Evolutionary conservation across 2,888 invertebrate species (phyloP).

Genomic region (Dexiosoma caninum): DNA sequence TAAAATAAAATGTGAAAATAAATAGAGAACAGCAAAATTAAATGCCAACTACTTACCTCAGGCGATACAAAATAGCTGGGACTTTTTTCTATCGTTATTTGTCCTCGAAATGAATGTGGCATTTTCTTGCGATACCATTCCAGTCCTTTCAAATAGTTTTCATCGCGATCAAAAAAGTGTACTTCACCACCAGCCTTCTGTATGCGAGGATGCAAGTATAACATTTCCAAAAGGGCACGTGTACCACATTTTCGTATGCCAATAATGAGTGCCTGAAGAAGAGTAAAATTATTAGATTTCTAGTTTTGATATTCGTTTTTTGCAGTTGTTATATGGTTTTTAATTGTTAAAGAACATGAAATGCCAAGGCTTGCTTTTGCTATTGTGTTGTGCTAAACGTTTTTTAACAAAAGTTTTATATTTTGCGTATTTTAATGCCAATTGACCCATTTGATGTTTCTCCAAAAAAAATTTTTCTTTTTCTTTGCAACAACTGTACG

Average conservation of each 20-base stretch:
- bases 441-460: slow-evolving; percentile 27
- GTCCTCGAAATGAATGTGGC: slow-evolving; percentile 94
- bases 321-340: background rate
- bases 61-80: slow-evolving; percentile 98
- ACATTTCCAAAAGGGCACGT: slow-evolving; percentile 95
- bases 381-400: background rate
- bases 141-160: slow-evolving; percentile 92
- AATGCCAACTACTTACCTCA: slow-evolving; percentile 82
- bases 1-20: too few species aligned
- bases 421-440: slow-evolving; percentile 16
- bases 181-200: slow-evolving; percentile 96
- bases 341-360: slow-evolving; percentile 37
- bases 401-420: slow-evolving; percentile 1
- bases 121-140: slow-evolving; percentile 97
- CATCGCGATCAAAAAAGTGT: slow-evolving; percentile 97
- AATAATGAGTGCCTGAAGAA: slow-evolving; percentile 88
- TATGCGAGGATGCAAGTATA: slow-evolving; percentile 94
- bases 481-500: slow-evolving; percentile 5
- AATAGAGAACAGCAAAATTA: slow-evolving; percentile 11
- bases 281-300: background rate
- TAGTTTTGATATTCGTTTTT: background rate
- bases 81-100: slow-evolving; percentile 97
- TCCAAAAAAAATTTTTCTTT: background rate
- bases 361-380: background rate
- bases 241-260: slow-evolving; percentile 98